Conservation (phyloP, 2,113 vertebrate genomes). For the Cebidichthys violaceus region DNA sequence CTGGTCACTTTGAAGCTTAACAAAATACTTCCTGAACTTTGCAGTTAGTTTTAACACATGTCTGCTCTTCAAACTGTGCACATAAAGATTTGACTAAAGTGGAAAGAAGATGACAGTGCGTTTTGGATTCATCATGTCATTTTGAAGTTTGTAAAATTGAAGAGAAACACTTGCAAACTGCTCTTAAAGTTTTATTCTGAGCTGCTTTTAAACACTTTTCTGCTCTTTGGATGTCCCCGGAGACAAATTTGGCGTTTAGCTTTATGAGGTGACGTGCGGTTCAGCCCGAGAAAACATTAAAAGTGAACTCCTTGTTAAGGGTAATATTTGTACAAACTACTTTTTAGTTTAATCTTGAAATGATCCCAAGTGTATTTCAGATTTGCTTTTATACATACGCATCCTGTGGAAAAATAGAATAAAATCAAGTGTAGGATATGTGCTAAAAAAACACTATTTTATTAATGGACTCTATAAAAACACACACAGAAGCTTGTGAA, state of each 20-base stretch:
- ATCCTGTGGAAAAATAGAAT: constrained; percentile 27
- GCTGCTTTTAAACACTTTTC: constrained; percentile 10
- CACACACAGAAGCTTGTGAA: constrained; percentile 36
- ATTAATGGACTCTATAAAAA: constrained; percentile 22
- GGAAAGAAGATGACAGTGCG: background rate
- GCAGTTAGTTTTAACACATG: background rate
- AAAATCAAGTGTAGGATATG: constrained; percentile 36
- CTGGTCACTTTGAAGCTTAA: background rate
- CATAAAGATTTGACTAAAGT: background rate
- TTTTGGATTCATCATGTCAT: background rate
- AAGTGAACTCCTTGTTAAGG: constrained; percentile 20
- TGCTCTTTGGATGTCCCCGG: constrained; percentile 6
- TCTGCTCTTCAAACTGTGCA: background rate
- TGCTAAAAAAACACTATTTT: constrained; percentile 26
- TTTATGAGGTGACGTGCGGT: constrained; percentile 27
- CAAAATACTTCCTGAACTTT: background rate
- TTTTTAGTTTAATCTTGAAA: constrained; percentile 35
- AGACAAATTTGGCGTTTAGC: constrained; percentile 13
- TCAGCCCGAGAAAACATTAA: constrained; percentile 31
- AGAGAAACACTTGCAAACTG: constrained; percentile 20
- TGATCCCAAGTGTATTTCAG: constrained; percentile 4
- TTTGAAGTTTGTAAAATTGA: constrained; percentile 12
- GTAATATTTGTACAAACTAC: constrained; percentile 41
- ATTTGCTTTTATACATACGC: constrained; percentile 13
- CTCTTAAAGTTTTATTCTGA: constrained; percentile 14